Base-by-base conservation (phyloP, 2,797 vertebrate genomes). In the Salarias fasciatus region DNA sequence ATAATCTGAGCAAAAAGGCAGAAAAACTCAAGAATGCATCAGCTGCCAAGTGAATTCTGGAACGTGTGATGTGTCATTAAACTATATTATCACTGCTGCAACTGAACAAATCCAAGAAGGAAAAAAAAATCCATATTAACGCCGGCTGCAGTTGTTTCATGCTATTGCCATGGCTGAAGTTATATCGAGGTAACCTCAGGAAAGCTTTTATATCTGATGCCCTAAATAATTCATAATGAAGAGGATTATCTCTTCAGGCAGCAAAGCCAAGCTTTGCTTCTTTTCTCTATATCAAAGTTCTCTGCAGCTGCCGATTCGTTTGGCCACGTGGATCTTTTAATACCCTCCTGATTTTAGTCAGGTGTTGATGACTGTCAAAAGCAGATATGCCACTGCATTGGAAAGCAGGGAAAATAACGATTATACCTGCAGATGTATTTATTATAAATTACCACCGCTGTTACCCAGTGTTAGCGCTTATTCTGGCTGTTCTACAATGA, bases 211-310 rank as follows among this genome's bases (percentile, higher is more conserved):
- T 30, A 40, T 57, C 12, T 37, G 9, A 15, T 30, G 11, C 29
- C 3, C 2, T 43, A 13, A 61, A 54, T 60, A 48, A 43, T 54
- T 60, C 11, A 44, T 38, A 48, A 44, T 37, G 24, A 36, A 37
- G 24, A 29, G 10, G 4, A 70, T 29, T 6, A 47, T 35, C 29
- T 29, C 35, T 57, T 44, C 4, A 52, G 47, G 11, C 47, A 50
- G 18, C 24, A 12, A 24, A 44, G 30, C 38, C 15, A 24, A n/a
- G 30, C 44, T 49, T 48, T 11, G 11, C 49, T 37, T 47, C 11
- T 14, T 38, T 33, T 9, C 10, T 33, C 6, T 41, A 11, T 28
- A 12, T 24, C 18, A 18, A 56, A 30, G 28, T 14, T 12, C 9
- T 35, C 6, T 35, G 10, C 30, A 33, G 8, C 30, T 10, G n/a